These are phyloP conservation scores for Hystrix brachyura DNA, from an alignment of 2,113 vertebrate genomes.

Conservation along the genomic window DNA sequence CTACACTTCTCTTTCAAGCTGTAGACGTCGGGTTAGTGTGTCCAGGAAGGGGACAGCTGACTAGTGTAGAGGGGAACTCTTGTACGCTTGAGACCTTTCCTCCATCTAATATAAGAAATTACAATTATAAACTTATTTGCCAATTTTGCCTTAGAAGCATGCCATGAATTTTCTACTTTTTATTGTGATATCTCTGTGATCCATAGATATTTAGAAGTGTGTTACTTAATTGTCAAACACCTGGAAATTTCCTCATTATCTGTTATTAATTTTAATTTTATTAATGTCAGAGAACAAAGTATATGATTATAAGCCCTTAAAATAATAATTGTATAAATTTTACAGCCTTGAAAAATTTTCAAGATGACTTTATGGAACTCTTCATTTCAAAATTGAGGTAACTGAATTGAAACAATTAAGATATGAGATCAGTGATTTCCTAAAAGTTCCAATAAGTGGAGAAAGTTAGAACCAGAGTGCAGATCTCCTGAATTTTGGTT, in stretches of 20 bases:
- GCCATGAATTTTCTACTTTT: not conserved
- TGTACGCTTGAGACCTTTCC: not conserved
- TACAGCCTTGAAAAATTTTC: not conserved
- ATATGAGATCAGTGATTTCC: not conserved
- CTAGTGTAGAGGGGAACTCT: not conserved
- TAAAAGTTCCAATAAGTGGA: not conserved
- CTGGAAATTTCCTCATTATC: not conserved
- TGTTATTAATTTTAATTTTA: constrained; percentile 35
- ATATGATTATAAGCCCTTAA: not conserved
- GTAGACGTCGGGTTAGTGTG: not conserved
- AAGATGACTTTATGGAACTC: not conserved
- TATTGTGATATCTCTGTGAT: not conserved
- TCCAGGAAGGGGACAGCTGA: not conserved
- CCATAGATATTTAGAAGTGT: not conserved
- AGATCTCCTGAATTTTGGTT: not conserved
- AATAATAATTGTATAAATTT: not conserved
- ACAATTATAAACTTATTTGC: not conserved
- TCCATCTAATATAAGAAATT: not conserved
- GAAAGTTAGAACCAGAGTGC: not conserved
- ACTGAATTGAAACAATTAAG: not conserved
- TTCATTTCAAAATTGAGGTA: not conserved
- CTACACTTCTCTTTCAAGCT: not conserved
- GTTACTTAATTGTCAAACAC: not conserved
- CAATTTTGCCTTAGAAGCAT: not conserved
- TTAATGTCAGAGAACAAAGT: not conserved